Evolutionary conservation across 2,113 vertebrate species (phyloP), one percentile per base, ranked within the genome.

Genomic region (Lampris incognitus): DNA sequence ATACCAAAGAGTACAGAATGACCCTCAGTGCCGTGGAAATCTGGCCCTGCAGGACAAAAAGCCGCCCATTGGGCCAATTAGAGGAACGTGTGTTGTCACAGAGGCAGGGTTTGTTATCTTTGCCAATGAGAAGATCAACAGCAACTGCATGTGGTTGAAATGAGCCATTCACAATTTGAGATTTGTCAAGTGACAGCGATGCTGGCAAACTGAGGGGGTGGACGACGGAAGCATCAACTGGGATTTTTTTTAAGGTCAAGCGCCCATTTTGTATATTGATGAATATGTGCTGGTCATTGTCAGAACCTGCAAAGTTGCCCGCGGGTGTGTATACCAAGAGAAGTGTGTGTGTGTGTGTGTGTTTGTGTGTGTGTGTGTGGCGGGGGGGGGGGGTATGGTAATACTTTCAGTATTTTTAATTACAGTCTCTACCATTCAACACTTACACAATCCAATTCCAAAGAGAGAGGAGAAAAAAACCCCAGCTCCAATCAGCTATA

Each of bases 401-500:
- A n/a, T 46, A 63, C 48, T 73, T 63, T 9, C 57, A 24, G 48
- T 63, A 56, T 80, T 73, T 48, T 67, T 81, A 81, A 80, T 79
- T 71, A 76, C 51, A 41, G 13, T 13, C 49, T 59, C 6, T 49
- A 63, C 48, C 54, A 11, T 46, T 54, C 46, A 58, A 49, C 39
- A 2, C 69, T 87, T 73, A 79, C 60, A 46, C 87, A 85, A 88
- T 39, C 39, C 51, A 0, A 13, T 5, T 40, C 51, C 56, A 24
- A 24, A 24, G 24, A 24, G 24, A 24, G 24, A 24, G 24, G 24
- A 24, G 24, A 24, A 24, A 24, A 24, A 24, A 24, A 24, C 24
- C 24, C 24, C 24, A 24, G 24, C 24, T 24, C 24, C 24, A 24
- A 24, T 24, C 24, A 24, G 24, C 24, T 24, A 24, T 24, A 24